Base-by-base conservation (phyloP, 92 coral and sea anemone genomes). In the Scolanthus callimorphus region DNA sequence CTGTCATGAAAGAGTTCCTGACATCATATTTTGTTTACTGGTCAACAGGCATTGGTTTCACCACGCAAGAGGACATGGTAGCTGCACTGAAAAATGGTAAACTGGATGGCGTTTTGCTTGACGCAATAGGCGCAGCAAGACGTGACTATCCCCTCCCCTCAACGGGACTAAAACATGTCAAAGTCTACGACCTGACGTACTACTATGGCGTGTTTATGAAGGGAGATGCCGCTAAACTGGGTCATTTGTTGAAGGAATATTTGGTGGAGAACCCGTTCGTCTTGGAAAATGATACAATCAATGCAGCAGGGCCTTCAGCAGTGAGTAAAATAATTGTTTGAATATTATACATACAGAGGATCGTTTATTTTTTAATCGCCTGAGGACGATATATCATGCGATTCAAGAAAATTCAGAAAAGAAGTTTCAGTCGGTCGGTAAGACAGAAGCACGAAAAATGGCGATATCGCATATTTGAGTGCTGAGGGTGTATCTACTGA, bases 141-240 rank as follows among this genome's bases (percentile, higher is more conserved):
- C 54, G 39, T 13, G 45, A 67, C 55, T 43, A 26, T 1, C 27
- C 63, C 17, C 55, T 67, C 27, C 74, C 74, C 28, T 29, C 51
- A 22, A 53, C 64, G 13, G 27, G 20, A 51, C 55, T 24, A n/a
- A 31, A 45, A 25, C 59, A 39, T n/a, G 74, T 29, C 17, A 67
- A 67, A 37, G 48, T 51, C 1, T 67, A 39, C 57, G 55, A 67
- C 28, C 50, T 67, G 4, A 39, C 17, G 44, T 15, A 49, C 53
- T 27, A 23, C 17, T 67, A 67, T 43, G 74, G 74, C 3, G 15
- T 67, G 11, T 51, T 31, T 17, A 25, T 67, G 46, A 39, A 53
- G 17, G 63, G 74, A 4, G 63, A 67, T 26, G 64, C 74, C 4
- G 44, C 41, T 10, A 67, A 67, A 30, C 63, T 67, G 11, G 74